Conservation (phyloP, 2,888 invertebrate genomes). For the Folsomia candida region DNA sequence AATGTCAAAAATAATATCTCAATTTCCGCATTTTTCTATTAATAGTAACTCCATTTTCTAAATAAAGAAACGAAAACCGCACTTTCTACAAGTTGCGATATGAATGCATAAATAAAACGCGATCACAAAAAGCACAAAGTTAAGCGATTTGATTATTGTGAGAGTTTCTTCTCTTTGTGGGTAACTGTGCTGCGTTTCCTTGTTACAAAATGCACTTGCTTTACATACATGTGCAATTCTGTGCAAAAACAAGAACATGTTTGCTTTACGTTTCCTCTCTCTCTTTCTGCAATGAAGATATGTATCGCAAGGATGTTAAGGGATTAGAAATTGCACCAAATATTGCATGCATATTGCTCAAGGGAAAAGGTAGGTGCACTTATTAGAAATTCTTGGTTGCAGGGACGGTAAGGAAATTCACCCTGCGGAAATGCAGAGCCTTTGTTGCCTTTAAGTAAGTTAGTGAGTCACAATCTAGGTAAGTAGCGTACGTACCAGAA, state of each 20-base stretch:
- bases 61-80: neutral
- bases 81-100: neutral
- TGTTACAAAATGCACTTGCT: neutral
- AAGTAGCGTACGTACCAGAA: neutral
- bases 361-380: neutral
- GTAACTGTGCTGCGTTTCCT: slow-evolving; percentile 4
- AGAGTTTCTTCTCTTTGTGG: neutral
- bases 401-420: neutral
- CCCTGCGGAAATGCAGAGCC: neutral
- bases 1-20: no score
- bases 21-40: neutral
- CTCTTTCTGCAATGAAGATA: neutral
- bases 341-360: no score
- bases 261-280: neutral
- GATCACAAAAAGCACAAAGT: neutral
- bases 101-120: neutral
- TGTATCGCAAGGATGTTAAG: no score
- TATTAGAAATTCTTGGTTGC: neutral
- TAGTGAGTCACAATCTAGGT: neutral
- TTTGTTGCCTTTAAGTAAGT: neutral
- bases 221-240: neutral
- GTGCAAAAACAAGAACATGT: neutral
- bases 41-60: no score
- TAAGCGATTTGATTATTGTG: no score
- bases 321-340: no score